Conservation (phyloP, 1,140 invertebrate genomes). For the Macrotrachela quadricornifera region DNA sequence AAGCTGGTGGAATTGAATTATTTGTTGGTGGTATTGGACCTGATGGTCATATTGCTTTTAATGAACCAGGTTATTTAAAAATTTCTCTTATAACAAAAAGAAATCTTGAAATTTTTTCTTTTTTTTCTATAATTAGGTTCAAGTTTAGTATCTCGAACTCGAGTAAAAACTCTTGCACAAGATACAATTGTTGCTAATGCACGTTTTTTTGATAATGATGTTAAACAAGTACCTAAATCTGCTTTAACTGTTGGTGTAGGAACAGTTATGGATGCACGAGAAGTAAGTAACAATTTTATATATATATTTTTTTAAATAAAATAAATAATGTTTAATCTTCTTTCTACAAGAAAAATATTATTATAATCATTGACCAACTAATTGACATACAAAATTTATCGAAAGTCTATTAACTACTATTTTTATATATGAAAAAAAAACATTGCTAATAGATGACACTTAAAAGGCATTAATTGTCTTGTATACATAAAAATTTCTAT, state of each 20-base stretch:
- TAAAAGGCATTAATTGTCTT: too few species aligned
- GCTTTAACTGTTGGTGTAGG: constrained; percentile 92
- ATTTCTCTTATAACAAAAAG: too few species aligned
- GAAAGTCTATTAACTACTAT: too few species aligned
- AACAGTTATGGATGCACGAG: constrained; percentile 92
- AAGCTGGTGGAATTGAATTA: constrained; percentile 76
- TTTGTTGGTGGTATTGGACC: constrained; percentile 94
- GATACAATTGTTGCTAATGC: constrained; percentile 92
- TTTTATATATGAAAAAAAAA: too few species aligned
- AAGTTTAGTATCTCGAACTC: constrained; percentile 70
- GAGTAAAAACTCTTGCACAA: constrained; percentile 80
- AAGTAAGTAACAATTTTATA: constrained; percentile 36
- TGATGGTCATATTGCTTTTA: constrained; percentile 99
- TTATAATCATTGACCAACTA: too few species aligned
- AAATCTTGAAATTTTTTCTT: too few species aligned
- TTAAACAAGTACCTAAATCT: constrained; percentile 34
- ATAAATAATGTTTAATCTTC: too few species aligned
- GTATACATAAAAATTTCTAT: too few species aligned
- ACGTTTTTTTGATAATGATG: constrained; percentile 82
- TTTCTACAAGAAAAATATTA: too few species aligned
- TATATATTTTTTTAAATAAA: too few species aligned
- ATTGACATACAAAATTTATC: too few species aligned
- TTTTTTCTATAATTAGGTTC: constrained; percentile 12
- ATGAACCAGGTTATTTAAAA: constrained; percentile 66
- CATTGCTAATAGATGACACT: too few species aligned